Base-by-base conservation (phyloP, 2,888 invertebrate species). In the Cynaeus angustus region DNA sequence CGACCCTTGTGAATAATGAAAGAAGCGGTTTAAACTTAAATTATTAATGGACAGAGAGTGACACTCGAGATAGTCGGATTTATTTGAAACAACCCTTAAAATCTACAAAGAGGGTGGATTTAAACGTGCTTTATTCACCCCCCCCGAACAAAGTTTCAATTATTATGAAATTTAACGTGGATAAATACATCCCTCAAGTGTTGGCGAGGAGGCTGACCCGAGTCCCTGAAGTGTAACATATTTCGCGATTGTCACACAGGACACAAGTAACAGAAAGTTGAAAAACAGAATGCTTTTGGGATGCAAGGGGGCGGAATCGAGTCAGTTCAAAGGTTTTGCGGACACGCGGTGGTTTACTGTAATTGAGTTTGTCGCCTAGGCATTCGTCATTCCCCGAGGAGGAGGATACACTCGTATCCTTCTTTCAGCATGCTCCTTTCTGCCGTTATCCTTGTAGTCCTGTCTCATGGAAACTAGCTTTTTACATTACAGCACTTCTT, bases 301-400 rank as follows among this genome's bases (percentile, higher is more conserved):
- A 30, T 58, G 70, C 38, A 46, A 26, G 48, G 53, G 61, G 68
- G 55, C 9, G 50, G 61, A 33, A 53, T 28, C 28, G 59, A 50
- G 70, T 38, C 52, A 77, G 79, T 80, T 81, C 81, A 80, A 80
- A 80, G 82, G 82, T 80, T 79, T 72, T 76, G 79, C 69, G 69
- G 81, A 80, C 82, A 80, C 78, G 79, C 79, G 79, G 80, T 81
- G 81, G 81, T 81, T 80, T 81, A 79, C 78, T 77, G 80, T 81
- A 81, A 81, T 81, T 78, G 81, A 81, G 81, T 81, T 81, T 80
- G 81, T 80, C 79, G 78, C 79, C 73, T 75, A 21, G 69, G 78
- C 78, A 78, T 80, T 79, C 75, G 80, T 78, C 79, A 74, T 74
- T 78, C 80, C 80, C 80, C 58, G 68, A 76, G 79, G 80, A 78